Conservation (phyloP, 1,140 invertebrate genomes). For the Micrasema longulum region DNA sequence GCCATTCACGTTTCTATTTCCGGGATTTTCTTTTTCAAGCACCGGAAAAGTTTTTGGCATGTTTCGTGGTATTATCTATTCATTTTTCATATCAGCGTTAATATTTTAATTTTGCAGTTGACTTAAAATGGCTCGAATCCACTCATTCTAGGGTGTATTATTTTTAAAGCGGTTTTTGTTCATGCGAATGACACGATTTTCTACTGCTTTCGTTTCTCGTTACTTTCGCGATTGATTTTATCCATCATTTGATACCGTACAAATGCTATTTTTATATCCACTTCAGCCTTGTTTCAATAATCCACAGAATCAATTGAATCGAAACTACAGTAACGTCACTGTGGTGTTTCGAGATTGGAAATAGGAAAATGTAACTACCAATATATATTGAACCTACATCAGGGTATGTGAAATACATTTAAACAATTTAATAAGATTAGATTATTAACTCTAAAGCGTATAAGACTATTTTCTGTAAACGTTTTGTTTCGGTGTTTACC, state of each 20-base stretch:
- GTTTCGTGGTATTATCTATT: too few species aligned
- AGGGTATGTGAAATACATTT: too few species aligned
- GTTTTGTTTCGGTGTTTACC: constrained; percentile 25
- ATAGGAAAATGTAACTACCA: too few species aligned
- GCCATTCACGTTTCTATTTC: constrained; percentile 35
- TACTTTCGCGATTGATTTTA: background rate
- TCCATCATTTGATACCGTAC: constrained; percentile 11
- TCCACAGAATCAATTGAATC: too few species aligned
- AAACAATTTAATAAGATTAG: constrained; percentile 10
- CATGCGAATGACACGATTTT: background rate
- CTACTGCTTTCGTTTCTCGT: background rate
- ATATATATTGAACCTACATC: too few species aligned
- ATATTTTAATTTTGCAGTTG: too few species aligned
- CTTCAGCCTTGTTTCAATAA: background rate
- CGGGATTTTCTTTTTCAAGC: constrained; percentile 21
- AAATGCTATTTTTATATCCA: constrained; percentile 15
- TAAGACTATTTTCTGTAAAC: background rate
- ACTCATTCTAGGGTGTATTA: too few species aligned
- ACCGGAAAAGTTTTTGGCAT: constrained; percentile 6
- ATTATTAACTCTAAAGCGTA: background rate
- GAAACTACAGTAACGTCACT: too few species aligned
- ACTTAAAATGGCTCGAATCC: too few species aligned
- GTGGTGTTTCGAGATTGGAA: too few species aligned
- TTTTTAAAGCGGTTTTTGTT: too few species aligned
- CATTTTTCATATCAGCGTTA: too few species aligned